A percentile compares a stretch with the other conserved stretches of the same genome.
These are phyloP conservation scores for Progne subis DNA, from an alignment of 2,113 vertebrate genomes.

Conservation along the genomic window DNA sequence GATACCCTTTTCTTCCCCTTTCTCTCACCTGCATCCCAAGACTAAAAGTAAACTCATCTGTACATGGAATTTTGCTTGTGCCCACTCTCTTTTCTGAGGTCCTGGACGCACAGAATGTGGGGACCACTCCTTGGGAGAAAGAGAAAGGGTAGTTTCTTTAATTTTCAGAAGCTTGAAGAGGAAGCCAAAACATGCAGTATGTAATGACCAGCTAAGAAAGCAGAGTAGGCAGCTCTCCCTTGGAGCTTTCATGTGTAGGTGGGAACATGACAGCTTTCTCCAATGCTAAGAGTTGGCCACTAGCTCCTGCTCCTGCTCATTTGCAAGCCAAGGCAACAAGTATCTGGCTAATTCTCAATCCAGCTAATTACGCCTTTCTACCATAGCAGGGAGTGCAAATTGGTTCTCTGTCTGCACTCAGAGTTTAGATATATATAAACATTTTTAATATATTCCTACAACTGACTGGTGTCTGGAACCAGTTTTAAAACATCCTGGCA, in stretches of 20 bases:
- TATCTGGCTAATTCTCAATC: not conserved
- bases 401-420: not conserved
- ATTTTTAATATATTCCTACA: not conserved
- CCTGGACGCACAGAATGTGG: not conserved
- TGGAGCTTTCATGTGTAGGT: rapidly evolving
- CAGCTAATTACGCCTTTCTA: not conserved
- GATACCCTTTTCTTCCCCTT: not conserved
- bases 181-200: not conserved
- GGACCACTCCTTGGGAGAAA: not conserved
- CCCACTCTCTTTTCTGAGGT: not conserved
- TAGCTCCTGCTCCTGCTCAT: not conserved
- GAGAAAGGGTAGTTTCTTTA: not conserved
- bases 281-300: not conserved
- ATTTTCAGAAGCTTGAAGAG: not conserved
- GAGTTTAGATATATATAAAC: slow-evolving; percentile 15
- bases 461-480: not conserved
- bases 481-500: not conserved
- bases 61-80: not conserved
- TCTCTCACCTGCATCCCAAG: not conserved
- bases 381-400: not conserved
- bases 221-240: not conserved
- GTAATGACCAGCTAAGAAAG: not conserved
- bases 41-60: not conserved
- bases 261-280: not conserved
- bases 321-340: not conserved